These are phyloP conservation scores for Arge pagana DNA, from an alignment of 2,888 invertebrate genomes.

Conservation along the genomic window DNA sequence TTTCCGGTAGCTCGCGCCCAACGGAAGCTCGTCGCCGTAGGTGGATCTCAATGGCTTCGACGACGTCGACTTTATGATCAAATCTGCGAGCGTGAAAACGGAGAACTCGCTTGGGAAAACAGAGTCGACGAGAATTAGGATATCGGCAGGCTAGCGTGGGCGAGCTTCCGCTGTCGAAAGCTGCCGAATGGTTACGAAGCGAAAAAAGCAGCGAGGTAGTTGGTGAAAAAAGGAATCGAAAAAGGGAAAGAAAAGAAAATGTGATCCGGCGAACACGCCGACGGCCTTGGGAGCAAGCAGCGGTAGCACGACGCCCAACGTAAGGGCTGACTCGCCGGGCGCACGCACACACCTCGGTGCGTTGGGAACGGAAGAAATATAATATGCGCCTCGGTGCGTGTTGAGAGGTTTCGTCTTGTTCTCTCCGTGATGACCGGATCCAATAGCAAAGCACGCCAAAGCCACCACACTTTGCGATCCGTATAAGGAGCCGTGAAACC, in stretches of 20 bases:
- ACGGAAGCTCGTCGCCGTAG: too few species aligned
- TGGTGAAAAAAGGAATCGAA: conserved; percentile 8
- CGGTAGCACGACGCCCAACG: conserved; percentile 10
- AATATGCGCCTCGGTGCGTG: conserved; percentile 30
- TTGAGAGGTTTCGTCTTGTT: conserved; percentile 36
- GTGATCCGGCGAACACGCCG: too few species aligned
- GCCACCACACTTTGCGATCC: conserved; percentile 20
- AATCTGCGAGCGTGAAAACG: too few species aligned
- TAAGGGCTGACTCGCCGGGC: conserved; percentile 13
- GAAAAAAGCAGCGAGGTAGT: conserved; percentile 8
- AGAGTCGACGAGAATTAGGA: not conserved
- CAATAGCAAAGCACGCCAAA: conserved; percentile 19
- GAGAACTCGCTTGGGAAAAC: not conserved
- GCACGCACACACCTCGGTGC: conserved; percentile 2
- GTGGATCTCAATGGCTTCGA: too few species aligned
- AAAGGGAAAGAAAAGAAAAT: not conserved
- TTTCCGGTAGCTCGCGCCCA: too few species aligned
- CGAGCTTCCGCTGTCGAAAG: not conserved
- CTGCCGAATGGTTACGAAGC: conserved; percentile 2
- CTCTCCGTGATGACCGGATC: conserved; percentile 18
- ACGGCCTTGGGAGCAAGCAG: too few species aligned
- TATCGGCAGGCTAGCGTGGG: too few species aligned
- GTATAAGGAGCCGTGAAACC: conserved; percentile 47
- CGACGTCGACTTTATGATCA: too few species aligned
- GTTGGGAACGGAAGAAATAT: not conserved